These are phyloP conservation scores for Nomia melanderi DNA, from an alignment of 1,140 invertebrate genomes.

Conservation along the genomic window DNA sequence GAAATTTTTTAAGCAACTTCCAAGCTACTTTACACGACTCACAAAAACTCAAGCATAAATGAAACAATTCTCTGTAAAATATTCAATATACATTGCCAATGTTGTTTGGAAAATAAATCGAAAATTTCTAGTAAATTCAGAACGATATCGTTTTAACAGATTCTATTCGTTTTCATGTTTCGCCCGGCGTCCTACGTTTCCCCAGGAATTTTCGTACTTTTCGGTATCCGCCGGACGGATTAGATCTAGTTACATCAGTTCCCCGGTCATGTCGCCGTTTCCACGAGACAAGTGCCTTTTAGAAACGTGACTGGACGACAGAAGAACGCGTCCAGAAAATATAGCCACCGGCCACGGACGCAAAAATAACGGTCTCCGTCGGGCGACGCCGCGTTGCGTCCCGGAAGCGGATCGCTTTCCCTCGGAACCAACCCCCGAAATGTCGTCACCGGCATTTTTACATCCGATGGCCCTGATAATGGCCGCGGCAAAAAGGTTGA, in stretches of 20 bases:
- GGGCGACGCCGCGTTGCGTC: background rate
- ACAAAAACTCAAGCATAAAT: no score
- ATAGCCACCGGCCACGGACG: slow-evolving; percentile 33
- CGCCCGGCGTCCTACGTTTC: background rate
- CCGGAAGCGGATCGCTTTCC: background rate
- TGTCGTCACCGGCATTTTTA: slow-evolving; percentile 15
- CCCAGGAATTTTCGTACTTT: slow-evolving; percentile 47
- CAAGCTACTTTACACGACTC: no score
- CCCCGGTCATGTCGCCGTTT: slow-evolving; percentile 43
- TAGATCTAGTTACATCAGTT: slow-evolving; percentile 42
- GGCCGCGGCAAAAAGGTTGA: background rate
- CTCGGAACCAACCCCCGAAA: background rate
- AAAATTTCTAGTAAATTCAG: no score
- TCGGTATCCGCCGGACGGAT: slow-evolving; percentile 15
- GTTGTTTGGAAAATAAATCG: no score
- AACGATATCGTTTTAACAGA: no score
- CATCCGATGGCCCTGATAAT: slow-evolving; percentile 30
- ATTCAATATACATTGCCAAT: no score
- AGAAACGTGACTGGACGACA: slow-evolving; percentile 60
- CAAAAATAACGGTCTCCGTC: slow-evolving; percentile 44
- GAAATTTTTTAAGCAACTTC: no score
- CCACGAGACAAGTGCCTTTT: slow-evolving; percentile 51
- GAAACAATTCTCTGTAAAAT: no score
- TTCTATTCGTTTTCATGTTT: background rate
- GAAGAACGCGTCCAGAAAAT: slow-evolving; percentile 53